A percentile compares a stretch with the other conserved stretches of the same genome.
Conservation (phyloP, 2,888 invertebrate species). For the Drosophila koepferae region DNA sequence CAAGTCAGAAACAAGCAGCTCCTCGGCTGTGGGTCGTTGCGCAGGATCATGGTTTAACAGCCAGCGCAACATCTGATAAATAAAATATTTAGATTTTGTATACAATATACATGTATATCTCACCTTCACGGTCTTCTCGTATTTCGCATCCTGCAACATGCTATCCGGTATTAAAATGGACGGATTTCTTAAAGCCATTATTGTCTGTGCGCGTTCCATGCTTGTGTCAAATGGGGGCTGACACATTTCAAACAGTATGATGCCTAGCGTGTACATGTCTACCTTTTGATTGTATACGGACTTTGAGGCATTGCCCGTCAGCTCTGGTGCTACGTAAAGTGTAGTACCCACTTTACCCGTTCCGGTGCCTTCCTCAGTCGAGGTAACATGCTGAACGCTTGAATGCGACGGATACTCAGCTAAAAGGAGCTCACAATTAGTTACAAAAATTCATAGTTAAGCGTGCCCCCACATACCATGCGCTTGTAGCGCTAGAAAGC, state of each 20-base stretch:
- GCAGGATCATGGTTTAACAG: conserved; percentile 94
- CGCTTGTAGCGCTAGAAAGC: conserved; percentile 86
- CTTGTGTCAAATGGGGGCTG: conserved; percentile 93
- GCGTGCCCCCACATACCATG: conserved; percentile 54
- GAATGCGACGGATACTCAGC: conserved; percentile 58
- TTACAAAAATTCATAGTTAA: rapidly evolving
- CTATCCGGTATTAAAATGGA: conserved; percentile 90
- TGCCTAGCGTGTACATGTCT: conserved; percentile 94
- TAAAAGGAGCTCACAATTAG: conserved; percentile 24
- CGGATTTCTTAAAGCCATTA: conserved; percentile 90
- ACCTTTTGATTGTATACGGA: conserved; percentile 95
- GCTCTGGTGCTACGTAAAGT: conserved; percentile 97
- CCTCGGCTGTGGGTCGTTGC: conserved; percentile 93
- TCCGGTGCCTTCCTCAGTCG: conserved; percentile 84
- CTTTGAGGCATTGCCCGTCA: conserved; percentile 89
- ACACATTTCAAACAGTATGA: conserved; percentile 98
- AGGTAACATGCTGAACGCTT: conserved; percentile 60
- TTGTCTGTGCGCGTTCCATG: conserved; percentile 94
- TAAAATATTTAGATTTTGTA: not conserved
- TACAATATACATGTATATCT: not conserved
- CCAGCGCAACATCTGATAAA: conserved; percentile 87
- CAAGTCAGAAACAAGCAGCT: conserved; percentile 92
- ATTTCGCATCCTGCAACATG: conserved; percentile 85
- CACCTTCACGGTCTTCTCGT: conserved; percentile 86
- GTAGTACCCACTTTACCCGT: conserved; percentile 97